These are phyloP conservation scores for Eupithecia abbreviata DNA, from an alignment of 2,888 invertebrate species.

Conservation along the genomic window DNA sequence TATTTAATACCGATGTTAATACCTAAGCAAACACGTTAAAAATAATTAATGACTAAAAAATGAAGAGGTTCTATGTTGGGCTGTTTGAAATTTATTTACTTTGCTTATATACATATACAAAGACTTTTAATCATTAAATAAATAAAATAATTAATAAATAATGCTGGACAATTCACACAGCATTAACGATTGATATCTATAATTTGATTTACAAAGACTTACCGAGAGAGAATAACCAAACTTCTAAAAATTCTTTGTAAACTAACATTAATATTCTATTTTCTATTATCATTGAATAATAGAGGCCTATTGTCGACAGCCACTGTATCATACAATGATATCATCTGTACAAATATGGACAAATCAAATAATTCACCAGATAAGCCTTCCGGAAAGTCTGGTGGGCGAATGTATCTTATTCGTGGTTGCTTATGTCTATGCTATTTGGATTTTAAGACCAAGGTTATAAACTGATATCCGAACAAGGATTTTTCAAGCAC, in stretches of 20 bases:
- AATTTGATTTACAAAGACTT: background rate
- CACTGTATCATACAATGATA: constrained; percentile 29
- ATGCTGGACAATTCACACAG: no score
- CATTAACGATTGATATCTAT: background rate
- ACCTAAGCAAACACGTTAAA: background rate
- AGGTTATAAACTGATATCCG: constrained; percentile 13
- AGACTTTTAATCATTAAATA: background rate
- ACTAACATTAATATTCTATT: background rate
- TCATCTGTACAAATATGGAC: constrained; percentile 31
- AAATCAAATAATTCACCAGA: constrained; percentile 28
- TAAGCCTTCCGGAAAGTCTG: constrained; percentile 20
- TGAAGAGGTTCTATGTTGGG: no score
- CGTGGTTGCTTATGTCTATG: background rate
- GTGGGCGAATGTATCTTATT: constrained; percentile 18
- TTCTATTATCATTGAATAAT: constrained; percentile 18
- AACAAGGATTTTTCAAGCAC: background rate
- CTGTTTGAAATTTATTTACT: background rate
- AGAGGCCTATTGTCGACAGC: constrained; percentile 21
- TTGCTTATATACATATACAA: background rate
- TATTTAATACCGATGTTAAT: no score
- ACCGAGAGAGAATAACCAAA: no score
- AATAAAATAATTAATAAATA: no score
- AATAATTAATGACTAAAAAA: background rate
- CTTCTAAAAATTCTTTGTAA: background rate
- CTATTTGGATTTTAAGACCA: background rate